These are phyloP conservation scores for Eurosta solidaginis DNA, from an alignment of 1,140 invertebrate species.

Conservation along the genomic window DNA sequence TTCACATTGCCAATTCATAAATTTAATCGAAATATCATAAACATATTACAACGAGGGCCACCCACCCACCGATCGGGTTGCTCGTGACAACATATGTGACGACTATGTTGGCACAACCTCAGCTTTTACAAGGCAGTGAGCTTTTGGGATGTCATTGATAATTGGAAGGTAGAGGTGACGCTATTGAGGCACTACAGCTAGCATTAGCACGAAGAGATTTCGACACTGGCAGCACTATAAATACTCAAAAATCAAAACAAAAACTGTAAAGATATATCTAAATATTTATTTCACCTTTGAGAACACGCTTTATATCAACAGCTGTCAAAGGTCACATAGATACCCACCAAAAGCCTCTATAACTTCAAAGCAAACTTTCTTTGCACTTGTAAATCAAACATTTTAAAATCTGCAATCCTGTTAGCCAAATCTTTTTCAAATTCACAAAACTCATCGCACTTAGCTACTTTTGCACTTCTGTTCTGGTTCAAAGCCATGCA, in stretches of 20 bases:
- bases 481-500: neutral
- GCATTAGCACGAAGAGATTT: no score
- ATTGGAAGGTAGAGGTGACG: neutral
- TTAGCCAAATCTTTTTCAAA: neutral
- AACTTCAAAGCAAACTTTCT: neutral
- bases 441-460: neutral
- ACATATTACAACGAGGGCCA: neutral
- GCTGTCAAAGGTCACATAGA: neutral
- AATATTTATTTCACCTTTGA: neutral
- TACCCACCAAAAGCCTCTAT: neutral
- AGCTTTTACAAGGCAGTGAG: no score
- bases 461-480: neutral
- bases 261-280: no score
- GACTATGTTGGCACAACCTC: no score
- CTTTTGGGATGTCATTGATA: neutral
- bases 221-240: neutral
- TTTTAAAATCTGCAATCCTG: neutral
- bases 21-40: constrained; percentile 32
- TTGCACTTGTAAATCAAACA: neutral
- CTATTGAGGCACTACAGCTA: no score
- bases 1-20: constrained; percentile 25
- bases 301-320: neutral
- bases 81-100: constrained; percentile 3
- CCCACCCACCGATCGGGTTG: neutral
- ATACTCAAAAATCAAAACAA: neutral